These are phyloP conservation scores for Oithona nana DNA, from an alignment of 2,888 invertebrate genomes.

Conservation along the genomic window DNA sequence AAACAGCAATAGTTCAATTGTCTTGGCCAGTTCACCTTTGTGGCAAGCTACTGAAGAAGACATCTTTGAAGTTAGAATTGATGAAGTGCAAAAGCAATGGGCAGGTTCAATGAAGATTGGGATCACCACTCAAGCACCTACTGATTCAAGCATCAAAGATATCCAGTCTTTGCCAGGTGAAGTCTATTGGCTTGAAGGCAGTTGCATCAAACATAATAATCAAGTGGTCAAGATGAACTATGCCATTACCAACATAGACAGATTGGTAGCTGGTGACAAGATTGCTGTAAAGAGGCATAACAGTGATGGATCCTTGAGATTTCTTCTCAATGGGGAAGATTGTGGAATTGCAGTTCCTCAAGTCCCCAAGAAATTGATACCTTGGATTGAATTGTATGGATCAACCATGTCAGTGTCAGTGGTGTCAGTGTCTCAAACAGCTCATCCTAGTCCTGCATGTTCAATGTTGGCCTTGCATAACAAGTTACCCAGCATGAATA, in stretches of 20 bases:
- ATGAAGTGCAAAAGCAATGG: slow-evolving; percentile 25
- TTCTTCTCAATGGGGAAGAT: slow-evolving; percentile 58
- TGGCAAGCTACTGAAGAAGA: slow-evolving; percentile 25
- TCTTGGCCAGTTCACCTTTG: slow-evolving; percentile 26
- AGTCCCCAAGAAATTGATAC: slow-evolving; percentile 61
- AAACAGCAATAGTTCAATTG: slow-evolving; percentile 28
- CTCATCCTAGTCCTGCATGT: background rate
- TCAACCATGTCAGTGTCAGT: background rate
- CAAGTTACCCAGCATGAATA: background rate
- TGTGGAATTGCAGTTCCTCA: slow-evolving; percentile 51
- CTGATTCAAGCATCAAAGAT: slow-evolving; percentile 19
- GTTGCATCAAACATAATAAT: background rate
- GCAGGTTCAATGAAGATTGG: slow-evolving; percentile 28
- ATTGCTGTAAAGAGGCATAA: background rate
- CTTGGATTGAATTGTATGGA: slow-evolving; percentile 62
- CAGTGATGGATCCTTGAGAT: slow-evolving; percentile 7
- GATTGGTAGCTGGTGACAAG: background rate
- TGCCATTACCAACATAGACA: background rate
- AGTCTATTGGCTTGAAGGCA: slow-evolving; percentile 9
- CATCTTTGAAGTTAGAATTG: slow-evolving; percentile 28
- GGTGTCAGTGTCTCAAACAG: background rate
- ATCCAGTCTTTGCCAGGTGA: background rate
- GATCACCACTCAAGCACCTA: slow-evolving; percentile 25
- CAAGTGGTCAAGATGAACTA: slow-evolving; percentile 9
- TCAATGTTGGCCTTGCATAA: background rate